Percentiles rank a stretch among this genome's conserved stretches.
phyloP scores from a whole-genome alignment of 2,797 vertebrate species.

The Sebastes wilsoni region DNA sequence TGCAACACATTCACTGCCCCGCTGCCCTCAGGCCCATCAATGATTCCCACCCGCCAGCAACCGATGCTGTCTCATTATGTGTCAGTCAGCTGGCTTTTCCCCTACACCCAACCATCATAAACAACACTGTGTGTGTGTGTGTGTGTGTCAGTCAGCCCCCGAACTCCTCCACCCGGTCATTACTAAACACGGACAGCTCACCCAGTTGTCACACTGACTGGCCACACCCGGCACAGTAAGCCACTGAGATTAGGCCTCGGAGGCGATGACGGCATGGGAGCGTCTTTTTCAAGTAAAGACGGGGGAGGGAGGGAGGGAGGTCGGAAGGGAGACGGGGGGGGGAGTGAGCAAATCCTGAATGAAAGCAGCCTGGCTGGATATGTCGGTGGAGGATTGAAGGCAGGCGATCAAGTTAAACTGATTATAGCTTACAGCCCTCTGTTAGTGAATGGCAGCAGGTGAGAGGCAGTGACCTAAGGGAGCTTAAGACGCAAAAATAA shows the following conservation, averaged over 20 bases:
- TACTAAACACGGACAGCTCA: slow-evolving; percentile 65
- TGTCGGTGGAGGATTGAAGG: slow-evolving; percentile 39
- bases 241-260: slow-evolving; percentile 64
- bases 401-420: slow-evolving; percentile 66
- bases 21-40: slow-evolving; percentile 27
- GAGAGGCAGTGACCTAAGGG: slow-evolving; percentile 9
- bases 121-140: slow-evolving; percentile 19
- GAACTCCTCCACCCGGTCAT: slow-evolving; percentile 35
- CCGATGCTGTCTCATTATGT: slow-evolving; percentile 22
- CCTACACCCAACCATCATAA: slow-evolving; percentile 33
- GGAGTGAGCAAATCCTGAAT: slow-evolving; percentile 71
- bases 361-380: slow-evolving; percentile 52
- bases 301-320: not conserved
- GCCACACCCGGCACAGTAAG: slow-evolving; percentile 70
- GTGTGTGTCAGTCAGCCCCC: slow-evolving; percentile 22
- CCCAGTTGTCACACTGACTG: slow-evolving; percentile 72
- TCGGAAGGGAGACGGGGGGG: slow-evolving; percentile 18
- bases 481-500: slow-evolving; percentile 58
- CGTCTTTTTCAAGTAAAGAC: slow-evolving; percentile 61
- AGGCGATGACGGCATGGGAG: slow-evolving; percentile 64
- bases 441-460: slow-evolving; percentile 66
- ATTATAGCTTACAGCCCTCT: slow-evolving; percentile 69
- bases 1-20: slow-evolving; percentile 38
- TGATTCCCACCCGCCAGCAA: slow-evolving; percentile 45
- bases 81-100: slow-evolving; percentile 30